Conservation (phyloP, 2,888 invertebrate genomes). For the Caenorhabditis japonica region DNA sequence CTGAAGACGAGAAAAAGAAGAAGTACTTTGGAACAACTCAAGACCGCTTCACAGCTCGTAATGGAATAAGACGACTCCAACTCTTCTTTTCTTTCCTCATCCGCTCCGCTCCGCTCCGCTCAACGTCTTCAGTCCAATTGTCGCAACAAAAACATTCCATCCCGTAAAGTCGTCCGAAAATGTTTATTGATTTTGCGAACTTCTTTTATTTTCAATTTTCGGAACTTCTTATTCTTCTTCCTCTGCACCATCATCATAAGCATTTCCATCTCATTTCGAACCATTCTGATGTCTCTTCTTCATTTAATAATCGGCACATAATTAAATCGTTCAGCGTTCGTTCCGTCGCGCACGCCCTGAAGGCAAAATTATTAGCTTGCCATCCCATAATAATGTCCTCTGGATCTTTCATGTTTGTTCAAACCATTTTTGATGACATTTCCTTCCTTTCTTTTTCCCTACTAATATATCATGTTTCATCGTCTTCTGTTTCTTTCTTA, state of each 20-base stretch:
- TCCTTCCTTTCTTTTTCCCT: constrained; percentile 17
- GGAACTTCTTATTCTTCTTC: neutral
- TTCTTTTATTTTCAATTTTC: constrained; percentile 2
- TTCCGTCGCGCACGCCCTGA: constrained; percentile 21
- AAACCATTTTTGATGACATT: constrained; percentile 1
- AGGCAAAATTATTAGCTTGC: no score
- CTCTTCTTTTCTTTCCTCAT: constrained; percentile 8
- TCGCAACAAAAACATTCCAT: constrained; percentile 37
- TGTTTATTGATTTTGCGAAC: constrained; percentile 16
- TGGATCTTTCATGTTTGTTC: constrained; percentile 7
- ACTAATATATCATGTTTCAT: constrained; percentile 38
- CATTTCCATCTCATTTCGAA: constrained; percentile 42
- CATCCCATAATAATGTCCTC: constrained; percentile 3
- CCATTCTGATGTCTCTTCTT: constrained; percentile 29
- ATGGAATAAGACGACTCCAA: constrained; percentile 52
- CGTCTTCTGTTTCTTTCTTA: neutral
- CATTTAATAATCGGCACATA: constrained; percentile 48
- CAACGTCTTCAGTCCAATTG: constrained; percentile 2
- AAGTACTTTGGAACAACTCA: constrained; percentile 51
- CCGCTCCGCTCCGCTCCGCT: neutral
- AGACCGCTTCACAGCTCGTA: constrained; percentile 52
- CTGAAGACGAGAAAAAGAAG: constrained; percentile 2
- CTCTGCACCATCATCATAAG: constrained; percentile 12
- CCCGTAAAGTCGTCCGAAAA: constrained; percentile 33
- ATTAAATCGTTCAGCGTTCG: constrained; percentile 35